Percentiles rank a stretch among this genome's conserved stretches.
Evolutionary conservation across 2,113 vertebrate species (phyloP).

Genomic region (Cynopterus brachyotis): DNA sequence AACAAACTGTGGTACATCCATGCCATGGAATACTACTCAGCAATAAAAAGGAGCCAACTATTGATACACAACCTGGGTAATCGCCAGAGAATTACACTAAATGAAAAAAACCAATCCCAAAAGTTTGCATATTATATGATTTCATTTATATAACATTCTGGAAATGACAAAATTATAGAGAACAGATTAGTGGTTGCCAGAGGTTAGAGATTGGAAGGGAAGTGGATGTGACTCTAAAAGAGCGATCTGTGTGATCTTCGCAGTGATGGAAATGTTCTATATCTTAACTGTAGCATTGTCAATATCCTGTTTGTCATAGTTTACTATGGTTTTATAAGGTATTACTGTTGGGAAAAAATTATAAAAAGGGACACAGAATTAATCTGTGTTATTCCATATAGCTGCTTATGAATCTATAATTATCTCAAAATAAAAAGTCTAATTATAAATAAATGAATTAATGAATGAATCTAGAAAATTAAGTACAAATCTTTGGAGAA

Average conservation of each 20-base stretch:
- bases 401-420: not conserved
- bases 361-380: not conserved
- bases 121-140: not conserved
- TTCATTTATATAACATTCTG: not conserved
- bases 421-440: not conserved
- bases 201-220: not conserved
- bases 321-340: not conserved
- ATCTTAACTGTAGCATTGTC: not conserved
- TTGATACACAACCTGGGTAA: not conserved
- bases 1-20: not conserved
- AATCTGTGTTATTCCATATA: conserved; percentile 26
- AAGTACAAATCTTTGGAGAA: not conserved
- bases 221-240: not conserved
- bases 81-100: conserved; percentile 1
- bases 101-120: not conserved
- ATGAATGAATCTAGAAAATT: not conserved
- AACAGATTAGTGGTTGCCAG: not conserved
- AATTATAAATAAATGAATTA: not conserved
- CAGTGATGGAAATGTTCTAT: not conserved
- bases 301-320: not conserved
- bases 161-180: not conserved
- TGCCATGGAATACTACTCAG: not conserved
- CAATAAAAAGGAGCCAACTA: not conserved
- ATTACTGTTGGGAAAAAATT: not conserved
- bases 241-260: not conserved